phyloP scores from a whole-genome alignment of 2,113 vertebrate species.

The Oreochromis spilurus region DNA sequence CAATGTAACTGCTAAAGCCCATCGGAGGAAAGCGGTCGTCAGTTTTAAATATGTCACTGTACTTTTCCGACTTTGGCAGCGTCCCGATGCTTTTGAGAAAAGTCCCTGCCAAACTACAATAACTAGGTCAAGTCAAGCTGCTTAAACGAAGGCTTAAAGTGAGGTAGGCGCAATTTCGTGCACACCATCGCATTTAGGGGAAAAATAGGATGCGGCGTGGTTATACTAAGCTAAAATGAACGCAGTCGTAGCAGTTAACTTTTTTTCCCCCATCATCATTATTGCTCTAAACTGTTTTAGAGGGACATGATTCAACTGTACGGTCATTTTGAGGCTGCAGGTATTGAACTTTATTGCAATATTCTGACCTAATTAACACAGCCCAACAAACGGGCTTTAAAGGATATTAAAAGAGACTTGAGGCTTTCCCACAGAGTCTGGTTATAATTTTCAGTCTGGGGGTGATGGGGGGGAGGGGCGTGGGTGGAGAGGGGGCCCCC shows the following conservation, averaged over 20 bases:
- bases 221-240: background rate
- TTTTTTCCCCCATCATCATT: background rate
- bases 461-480: background rate
- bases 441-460: background rate
- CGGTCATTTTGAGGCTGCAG: background rate
- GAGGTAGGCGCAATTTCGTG: background rate
- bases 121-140: background rate
- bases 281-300: background rate
- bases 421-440: background rate
- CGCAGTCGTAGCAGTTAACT: background rate
- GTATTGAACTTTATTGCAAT: background rate
- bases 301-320: background rate
- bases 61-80: background rate
- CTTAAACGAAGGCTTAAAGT: background rate
- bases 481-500: background rate
- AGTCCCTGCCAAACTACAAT: background rate
- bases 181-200: background rate
- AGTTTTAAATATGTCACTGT: background rate
- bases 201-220: background rate
- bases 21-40: background rate
- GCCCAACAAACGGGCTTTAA: background rate
- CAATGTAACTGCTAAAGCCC: background rate
- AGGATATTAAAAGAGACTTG: background rate
- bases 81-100: background rate
- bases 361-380: background rate